Base-by-base conservation (phyloP, 1,140 invertebrate genomes). In the Euura lappo region DNA sequence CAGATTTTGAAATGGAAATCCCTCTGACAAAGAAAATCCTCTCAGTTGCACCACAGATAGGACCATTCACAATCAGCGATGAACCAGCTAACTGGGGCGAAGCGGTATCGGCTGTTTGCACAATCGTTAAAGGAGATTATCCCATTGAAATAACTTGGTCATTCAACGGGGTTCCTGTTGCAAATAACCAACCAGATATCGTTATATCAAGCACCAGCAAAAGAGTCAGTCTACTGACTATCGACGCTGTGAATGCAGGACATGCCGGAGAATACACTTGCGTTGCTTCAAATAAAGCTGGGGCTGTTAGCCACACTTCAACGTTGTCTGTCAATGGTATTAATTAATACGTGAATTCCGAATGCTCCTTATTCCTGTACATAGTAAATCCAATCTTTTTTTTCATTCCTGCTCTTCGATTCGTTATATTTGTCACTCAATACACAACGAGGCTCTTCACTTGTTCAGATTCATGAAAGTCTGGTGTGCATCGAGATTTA, bases 201-300 rank as follows among this genome's bases (percentile, higher is more conserved):
- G 76, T 81, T 6, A 80, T 89, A 64, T 83, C 82, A 76, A 89
- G 83, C 79, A 89, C 89, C 77, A 91, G 92, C 77, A 92, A 91
- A 77, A 85, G 87, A 72, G 87, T 84, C 44, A 89, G 84, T 78
- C 84, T 87, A 71, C 78, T 95, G 72, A 93, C 91, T 42, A 94
- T 95, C 74, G 93, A 94, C 76, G 91, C 92, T 11, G 92, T 94
- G 3, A 91, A 90, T 80, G 91, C 92, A 72, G 89, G 90, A 74
- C 92, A 94, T 85, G 91, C 91, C 76, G 94, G 94, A 64, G 93
- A 94, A 82, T 95, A 94, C 79, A 94, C 92, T 42, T 95, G 94
- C 80, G 89, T 90, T 42, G 95, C 94, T 13, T 92, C 90, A 77
- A 97, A 97, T 85, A 86, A 85, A 66, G 93, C 93, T 51, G 93